Conservation (phyloP, 2,797 vertebrate species). For the Amniataba percoides region DNA sequence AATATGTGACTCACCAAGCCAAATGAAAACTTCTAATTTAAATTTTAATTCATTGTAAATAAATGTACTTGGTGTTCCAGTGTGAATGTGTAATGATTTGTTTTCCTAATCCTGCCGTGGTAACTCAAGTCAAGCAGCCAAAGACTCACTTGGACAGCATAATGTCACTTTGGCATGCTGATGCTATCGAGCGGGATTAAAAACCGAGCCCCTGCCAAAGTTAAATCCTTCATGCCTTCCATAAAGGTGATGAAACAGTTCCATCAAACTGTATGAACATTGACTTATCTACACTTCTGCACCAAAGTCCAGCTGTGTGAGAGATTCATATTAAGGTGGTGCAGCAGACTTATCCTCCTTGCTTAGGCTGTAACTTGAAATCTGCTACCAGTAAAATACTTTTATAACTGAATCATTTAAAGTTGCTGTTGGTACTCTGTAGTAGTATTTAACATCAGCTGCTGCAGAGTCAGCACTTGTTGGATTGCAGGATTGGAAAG, state of each 20-base stretch:
- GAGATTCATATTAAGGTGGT: neutral
- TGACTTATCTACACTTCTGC: conserved; percentile 13
- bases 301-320: neutral
- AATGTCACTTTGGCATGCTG: conserved; percentile 36
- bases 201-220: conserved; percentile 6
- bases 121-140: neutral
- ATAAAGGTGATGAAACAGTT: conserved; percentile 40
- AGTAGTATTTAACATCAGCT: neutral
- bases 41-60: conserved; percentile 1
- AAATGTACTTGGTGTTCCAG: neutral
- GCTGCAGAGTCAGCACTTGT: neutral
- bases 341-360: neutral
- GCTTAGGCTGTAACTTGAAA: conserved; percentile 23
- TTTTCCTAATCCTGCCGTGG: neutral
- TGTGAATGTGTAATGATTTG: neutral
- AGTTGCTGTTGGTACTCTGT: neutral
- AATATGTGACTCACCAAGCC: neutral
- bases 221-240: conserved; percentile 8
- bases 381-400: neutral
- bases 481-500: neutral
- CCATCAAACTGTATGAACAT: neutral
- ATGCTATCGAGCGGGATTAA: conserved; percentile 31
- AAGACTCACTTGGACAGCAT: conserved; percentile 18
- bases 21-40: neutral
- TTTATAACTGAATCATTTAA: neutral